These are phyloP conservation scores for Rhopalosiphum nymphaeae DNA, from an alignment of 2,888 invertebrate genomes.

Conservation along the genomic window DNA sequence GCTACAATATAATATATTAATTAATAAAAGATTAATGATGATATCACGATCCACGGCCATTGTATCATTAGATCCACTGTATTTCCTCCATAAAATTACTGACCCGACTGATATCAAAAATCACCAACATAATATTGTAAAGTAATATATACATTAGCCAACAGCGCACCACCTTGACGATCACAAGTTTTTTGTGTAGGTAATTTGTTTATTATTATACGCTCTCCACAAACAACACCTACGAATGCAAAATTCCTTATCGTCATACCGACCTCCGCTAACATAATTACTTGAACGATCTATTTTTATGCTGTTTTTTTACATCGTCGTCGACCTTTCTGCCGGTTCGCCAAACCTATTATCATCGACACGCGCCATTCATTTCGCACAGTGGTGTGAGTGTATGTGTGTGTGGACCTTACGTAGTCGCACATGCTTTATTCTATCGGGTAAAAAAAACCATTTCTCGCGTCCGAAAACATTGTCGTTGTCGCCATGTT, in stretches of 20 bases:
- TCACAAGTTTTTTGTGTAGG: background rate
- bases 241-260: constrained; percentile 34
- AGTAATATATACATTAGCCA: background rate
- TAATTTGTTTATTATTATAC: constrained; percentile 13
- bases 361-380: constrained; percentile 17
- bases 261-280: constrained; percentile 33
- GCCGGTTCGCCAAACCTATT: constrained; percentile 16
- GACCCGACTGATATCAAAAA: background rate
- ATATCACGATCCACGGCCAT: background rate
- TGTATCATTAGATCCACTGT: background rate
- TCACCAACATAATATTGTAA: background rate
- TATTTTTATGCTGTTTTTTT: constrained; percentile 19
- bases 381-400: background rate
- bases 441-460: background rate
- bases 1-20: background rate
- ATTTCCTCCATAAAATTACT: background rate
- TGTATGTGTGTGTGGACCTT: background rate
- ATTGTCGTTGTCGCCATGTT: background rate
- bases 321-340: background rate
- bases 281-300: background rate
- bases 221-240: background rate
- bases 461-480: background rate
- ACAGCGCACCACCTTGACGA: background rate
- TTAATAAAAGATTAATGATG: no score
- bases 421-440: constrained; percentile 3